Evolutionary conservation across 2,888 invertebrate species (phyloP), one percentile per base, ranked within the genome.

Genomic region (Bembecia ichneumoniformis): DNA sequence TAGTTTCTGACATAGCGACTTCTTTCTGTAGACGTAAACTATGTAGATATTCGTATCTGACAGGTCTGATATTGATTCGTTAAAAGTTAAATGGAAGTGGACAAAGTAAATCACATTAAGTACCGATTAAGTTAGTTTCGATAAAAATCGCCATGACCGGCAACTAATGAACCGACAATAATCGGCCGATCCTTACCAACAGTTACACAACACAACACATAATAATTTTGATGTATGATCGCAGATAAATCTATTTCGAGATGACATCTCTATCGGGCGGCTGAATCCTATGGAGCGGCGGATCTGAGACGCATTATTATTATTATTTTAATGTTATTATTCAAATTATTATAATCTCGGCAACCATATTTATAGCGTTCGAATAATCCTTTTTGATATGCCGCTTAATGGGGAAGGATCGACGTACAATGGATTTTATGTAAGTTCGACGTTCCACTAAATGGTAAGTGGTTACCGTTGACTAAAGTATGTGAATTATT

Each of bases 251-350:
- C 82, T 82, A 82, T 84, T 82, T 82, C 63, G 64, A 62, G 68
- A 62, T 73, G 78, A 78, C 76, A 70, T 74, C 76, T 78, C 62
- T 70, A 73, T 75, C 73, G 71, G 59, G 63, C 67, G 60, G 64
- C 66, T 28, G 28, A 28, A 28, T 28, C 28, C 28, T 28, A 28
- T 28, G 28, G 60, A 63, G 51, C 53, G 53, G 51, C 51, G 16
- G 17, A 65, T 66, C 72, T 68, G 66, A 72, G 65, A 62, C 60
- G 60, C 63, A 67, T 73, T 75, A 80, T 81, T 77, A 80, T 80
- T 77, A 81, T 82, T 82, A 82, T 81, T 78, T 74, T 80, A 79
- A 82, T 82, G 78, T 81, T 83, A 82, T 81, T 81, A 83, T 82
- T 82, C 77, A 82, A 80, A 82, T 84, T 82, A 81, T 82, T 70